Evolutionary conservation across 2,797 vertebrate genomes (phyloP).

Genomic region (Phyllotis vaccarum): DNA sequence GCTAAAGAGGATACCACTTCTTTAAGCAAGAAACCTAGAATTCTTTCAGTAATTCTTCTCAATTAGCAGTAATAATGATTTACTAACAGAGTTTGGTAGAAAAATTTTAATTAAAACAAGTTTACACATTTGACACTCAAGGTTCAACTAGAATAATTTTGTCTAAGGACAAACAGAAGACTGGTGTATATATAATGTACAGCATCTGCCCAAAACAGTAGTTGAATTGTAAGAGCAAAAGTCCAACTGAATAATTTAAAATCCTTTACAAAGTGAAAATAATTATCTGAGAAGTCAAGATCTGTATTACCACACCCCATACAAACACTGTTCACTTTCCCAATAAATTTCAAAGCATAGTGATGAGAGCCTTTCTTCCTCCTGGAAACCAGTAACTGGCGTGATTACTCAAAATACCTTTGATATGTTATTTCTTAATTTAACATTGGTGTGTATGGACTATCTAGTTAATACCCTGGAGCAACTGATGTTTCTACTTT

Average conservation of each 20-base stretch:
- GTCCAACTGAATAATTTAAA: not conserved
- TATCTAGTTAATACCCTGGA: not conserved
- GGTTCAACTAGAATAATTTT: constrained; percentile 79
- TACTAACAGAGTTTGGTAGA: constrained; percentile 77
- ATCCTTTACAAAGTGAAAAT: constrained; percentile 39
- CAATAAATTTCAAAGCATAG: constrained; percentile 61
- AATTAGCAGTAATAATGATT: constrained; percentile 66
- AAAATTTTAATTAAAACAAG: constrained; percentile 83
- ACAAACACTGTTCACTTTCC: constrained; percentile 62
- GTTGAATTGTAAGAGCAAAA: constrained; percentile 50
- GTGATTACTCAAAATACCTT: constrained; percentile 56
- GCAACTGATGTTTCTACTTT: not conserved
- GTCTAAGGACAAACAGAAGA: constrained; percentile 70
- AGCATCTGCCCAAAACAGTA: constrained; percentile 66
- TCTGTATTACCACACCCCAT: constrained; percentile 55
- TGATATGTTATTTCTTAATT: constrained; percentile 46
- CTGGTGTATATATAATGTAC: constrained; percentile 42
- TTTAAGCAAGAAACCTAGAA: constrained; percentile 28
- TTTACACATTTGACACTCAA: constrained; percentile 79
- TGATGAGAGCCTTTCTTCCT: constrained; percentile 23
- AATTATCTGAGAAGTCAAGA: constrained; percentile 48
- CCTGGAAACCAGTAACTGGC: constrained; percentile 64
- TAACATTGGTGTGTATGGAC: constrained; percentile 25
- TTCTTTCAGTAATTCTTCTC: constrained; percentile 34
- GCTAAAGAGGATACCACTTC: constrained; percentile 35